Percentiles rank a stretch among this genome's conserved stretches.
Evolutionary conservation across 2,113 vertebrate species (phyloP).

Genomic region (Odontesthes bonariensis): DNA sequence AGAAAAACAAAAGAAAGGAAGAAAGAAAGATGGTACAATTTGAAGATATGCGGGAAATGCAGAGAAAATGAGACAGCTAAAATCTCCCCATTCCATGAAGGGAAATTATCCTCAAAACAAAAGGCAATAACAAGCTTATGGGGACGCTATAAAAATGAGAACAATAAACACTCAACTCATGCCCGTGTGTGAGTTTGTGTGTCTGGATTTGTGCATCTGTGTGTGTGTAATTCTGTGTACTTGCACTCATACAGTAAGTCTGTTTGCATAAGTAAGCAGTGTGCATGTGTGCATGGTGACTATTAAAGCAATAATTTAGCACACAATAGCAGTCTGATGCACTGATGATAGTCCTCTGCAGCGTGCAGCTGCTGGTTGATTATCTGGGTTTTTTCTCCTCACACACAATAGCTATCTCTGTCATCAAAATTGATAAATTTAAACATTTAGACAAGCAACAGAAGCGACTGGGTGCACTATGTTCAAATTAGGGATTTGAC

Average conservation of each 20-base stretch:
- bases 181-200: conserved; percentile 48
- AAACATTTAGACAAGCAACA: conserved; percentile 30
- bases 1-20: neutral
- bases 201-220: conserved; percentile 34
- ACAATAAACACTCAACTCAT: conserved; percentile 78
- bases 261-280: conserved; percentile 42
- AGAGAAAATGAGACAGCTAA: conserved; percentile 67
- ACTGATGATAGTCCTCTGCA: conserved; percentile 75
- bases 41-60: conserved; percentile 42
- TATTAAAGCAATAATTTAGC: conserved; percentile 77
- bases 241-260: conserved; percentile 40
- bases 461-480: conserved; percentile 22
- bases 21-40: conserved; percentile 28
- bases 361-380: conserved; percentile 75
- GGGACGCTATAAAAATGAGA: conserved; percentile 77
- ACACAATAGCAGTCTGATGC: conserved; percentile 77
- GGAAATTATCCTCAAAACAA: conserved; percentile 82
- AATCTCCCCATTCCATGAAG: conserved; percentile 73
- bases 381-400: conserved; percentile 69
- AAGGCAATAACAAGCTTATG: conserved; percentile 84
- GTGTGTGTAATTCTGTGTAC: conserved; percentile 17
- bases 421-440: conserved; percentile 47
- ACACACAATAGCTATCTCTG: conserved; percentile 25
- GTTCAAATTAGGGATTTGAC: conserved; percentile 11
- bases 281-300: conserved; percentile 49